These are phyloP conservation scores for Anser brachyrhynchus DNA, from an alignment of 2,113 vertebrate species.

Conservation along the genomic window DNA sequence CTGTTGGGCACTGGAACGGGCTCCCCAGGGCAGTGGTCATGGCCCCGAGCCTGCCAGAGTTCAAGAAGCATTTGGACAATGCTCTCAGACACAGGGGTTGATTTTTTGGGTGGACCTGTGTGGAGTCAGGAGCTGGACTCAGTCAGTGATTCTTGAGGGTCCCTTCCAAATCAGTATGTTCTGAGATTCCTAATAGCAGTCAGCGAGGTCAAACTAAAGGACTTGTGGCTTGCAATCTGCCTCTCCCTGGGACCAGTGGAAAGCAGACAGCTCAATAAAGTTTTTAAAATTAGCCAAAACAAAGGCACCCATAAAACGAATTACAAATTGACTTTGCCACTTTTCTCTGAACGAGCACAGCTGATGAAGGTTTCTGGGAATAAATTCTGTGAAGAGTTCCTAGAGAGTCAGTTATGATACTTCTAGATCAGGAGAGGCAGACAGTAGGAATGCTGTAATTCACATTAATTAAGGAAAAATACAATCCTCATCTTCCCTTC, in stretches of 20 bases:
- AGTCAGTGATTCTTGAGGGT: too few species aligned
- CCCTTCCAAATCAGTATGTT: too few species aligned
- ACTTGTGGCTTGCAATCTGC: background rate
- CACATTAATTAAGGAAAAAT: background rate
- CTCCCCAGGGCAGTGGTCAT: too few species aligned
- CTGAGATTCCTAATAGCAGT: background rate
- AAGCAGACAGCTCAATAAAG: background rate
- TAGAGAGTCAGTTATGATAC: background rate
- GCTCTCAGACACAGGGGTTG: too few species aligned
- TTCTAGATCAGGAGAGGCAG: background rate
- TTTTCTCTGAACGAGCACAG: background rate
- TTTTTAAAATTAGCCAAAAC: background rate
- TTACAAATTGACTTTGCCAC: background rate
- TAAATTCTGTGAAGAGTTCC: background rate
- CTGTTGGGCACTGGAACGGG: too few species aligned
- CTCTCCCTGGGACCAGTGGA: fast-evolving
- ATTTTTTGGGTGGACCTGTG: too few species aligned
- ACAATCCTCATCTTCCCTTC: background rate
- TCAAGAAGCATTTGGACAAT: too few species aligned
- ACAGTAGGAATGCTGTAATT: background rate
- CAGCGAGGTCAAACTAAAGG: background rate
- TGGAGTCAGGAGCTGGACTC: too few species aligned
- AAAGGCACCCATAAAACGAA: background rate
- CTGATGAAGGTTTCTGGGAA: background rate
- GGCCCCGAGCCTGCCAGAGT: too few species aligned